Conservation (phyloP, 30 jellyfish, hydroid and myxozoan species). For the Aurelia aurita region DNA sequence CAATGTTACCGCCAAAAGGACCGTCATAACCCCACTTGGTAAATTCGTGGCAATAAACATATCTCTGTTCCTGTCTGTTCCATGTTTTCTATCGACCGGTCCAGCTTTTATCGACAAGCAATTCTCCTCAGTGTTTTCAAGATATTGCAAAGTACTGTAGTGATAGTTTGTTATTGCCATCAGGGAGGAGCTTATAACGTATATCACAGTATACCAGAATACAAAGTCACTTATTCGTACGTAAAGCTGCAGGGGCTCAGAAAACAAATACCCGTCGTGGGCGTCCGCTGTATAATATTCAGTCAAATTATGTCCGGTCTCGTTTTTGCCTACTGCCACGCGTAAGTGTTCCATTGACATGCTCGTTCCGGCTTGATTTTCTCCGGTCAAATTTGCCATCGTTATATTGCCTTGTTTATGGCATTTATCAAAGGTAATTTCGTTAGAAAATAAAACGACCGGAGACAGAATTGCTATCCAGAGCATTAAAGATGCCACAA, state of each 20-base stretch:
- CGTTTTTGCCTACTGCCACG: no score
- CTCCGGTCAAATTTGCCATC: no score
- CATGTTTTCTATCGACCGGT: no score
- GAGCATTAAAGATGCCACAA: neutral
- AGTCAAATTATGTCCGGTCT: no score
- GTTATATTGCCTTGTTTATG: no score
- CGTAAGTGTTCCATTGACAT: no score
- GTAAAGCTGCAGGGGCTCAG: neutral
- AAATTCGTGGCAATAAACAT: neutral
- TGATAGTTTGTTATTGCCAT: neutral
- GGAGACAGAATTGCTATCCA: conserved; percentile 7
- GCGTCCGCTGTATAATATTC: no score
- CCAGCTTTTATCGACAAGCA: no score
- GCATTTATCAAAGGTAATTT: no score
- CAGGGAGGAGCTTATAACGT: conserved; percentile 2
- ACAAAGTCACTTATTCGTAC: conserved; percentile 7
- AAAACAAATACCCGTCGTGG: no score
- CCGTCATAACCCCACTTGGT: conserved; percentile 2
- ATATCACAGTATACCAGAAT: neutral
- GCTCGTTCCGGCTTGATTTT: no score
- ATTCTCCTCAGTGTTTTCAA: neutral
- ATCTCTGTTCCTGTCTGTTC: no score
- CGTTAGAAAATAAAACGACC: conserved; percentile 5
- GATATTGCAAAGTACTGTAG: neutral
- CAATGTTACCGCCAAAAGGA: neutral